Evolutionary conservation across 2,113 vertebrate species (phyloP).

Genomic region (Electrona antarctica): DNA sequence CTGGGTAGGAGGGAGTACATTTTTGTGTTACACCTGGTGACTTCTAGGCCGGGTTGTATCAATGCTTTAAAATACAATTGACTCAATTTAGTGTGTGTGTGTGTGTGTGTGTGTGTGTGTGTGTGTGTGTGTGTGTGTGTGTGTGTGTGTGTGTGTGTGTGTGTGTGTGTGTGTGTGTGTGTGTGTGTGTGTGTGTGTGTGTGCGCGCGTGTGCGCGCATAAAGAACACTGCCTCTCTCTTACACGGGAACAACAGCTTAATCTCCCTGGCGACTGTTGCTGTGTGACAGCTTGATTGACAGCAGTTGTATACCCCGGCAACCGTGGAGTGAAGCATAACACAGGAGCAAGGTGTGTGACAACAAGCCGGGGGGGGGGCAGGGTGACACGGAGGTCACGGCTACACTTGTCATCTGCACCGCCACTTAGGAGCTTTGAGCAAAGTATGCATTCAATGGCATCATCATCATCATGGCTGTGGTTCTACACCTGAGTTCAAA

Average conservation of each 20-base stretch:
- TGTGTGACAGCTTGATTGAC: slow-evolving; percentile 28
- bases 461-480: no score
- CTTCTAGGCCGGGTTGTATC: no score
- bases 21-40: no score
- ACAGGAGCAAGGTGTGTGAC: not conserved
- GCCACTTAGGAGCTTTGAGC: no score
- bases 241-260: no score
- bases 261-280: slow-evolving; percentile 30
- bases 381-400: not conserved
- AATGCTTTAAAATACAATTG: no score
- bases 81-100: slow-evolving; percentile 28
- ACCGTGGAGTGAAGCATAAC: not conserved
- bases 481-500: no score
- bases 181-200: slow-evolving; percentile 9
- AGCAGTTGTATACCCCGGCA: slow-evolving; percentile 10
- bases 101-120: slow-evolving; percentile 22
- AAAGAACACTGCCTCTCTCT: no score
- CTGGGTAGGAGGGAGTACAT: no score
- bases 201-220: slow-evolving; percentile 9
- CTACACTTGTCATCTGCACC: not conserved
- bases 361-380: not conserved
- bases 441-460: no score
- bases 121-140: slow-evolving; percentile 32
- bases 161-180: slow-evolving; percentile 18
- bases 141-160: slow-evolving; percentile 23